Evolutionary conservation across 2,797 vertebrate genomes (phyloP).

Genomic region (Fundulus diaphanus): DNA sequence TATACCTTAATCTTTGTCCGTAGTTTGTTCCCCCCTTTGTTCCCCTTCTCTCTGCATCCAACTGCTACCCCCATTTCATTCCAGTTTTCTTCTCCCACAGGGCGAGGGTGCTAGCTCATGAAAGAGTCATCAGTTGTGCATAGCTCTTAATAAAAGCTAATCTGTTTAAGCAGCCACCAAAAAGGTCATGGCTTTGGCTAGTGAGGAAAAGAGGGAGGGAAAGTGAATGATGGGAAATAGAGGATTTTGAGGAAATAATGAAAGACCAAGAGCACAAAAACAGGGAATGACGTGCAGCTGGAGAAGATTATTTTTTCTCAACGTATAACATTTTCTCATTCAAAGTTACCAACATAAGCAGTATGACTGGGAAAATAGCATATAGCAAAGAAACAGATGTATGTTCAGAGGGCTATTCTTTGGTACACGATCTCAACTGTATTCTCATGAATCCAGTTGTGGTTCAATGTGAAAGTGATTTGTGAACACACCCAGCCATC

Average conservation of each 20-base stretch:
- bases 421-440: slow-evolving; percentile 45
- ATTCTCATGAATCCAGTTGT: slow-evolving; percentile 59
- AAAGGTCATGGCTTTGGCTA: slow-evolving; percentile 78
- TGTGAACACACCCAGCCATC: slow-evolving; percentile 79
- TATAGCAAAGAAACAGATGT: slow-evolving; percentile 23
- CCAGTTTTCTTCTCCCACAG: slow-evolving; percentile 44
- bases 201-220: slow-evolving; percentile 49
- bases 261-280: slow-evolving; percentile 32
- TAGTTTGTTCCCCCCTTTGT: slow-evolving; percentile 8
- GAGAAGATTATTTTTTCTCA: slow-evolving; percentile 4
- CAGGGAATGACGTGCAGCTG: slow-evolving; percentile 8
- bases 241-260: slow-evolving; percentile 54
- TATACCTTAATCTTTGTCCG: slow-evolving; percentile 22
- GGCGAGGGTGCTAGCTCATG: slow-evolving; percentile 70
- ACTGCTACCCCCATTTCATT: slow-evolving; percentile 24
- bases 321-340: slow-evolving; percentile 28
- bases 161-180: slow-evolving; percentile 82
- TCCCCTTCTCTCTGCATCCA: slow-evolving; percentile 22
- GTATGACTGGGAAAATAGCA: slow-evolving; percentile 4
- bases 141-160: slow-evolving; percentile 81
- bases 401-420: slow-evolving; percentile 29
- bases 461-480: slow-evolving; percentile 80
- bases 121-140: slow-evolving; percentile 79
- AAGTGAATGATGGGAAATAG: slow-evolving; percentile 57
- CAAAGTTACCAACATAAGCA: slow-evolving; percentile 18